Conservation (phyloP, 2,888 invertebrate genomes). For the Junonia oenone region DNA sequence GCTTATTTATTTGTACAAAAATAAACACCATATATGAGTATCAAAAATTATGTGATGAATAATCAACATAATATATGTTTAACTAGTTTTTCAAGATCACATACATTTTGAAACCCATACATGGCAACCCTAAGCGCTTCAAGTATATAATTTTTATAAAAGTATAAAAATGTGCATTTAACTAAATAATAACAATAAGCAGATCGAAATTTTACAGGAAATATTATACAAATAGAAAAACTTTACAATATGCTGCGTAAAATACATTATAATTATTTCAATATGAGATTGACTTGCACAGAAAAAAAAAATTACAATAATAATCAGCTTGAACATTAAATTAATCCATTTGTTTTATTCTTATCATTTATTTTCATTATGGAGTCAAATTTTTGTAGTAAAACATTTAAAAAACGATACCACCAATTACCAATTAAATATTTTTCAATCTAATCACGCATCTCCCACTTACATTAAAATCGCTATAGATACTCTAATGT, state of each 20-base stretch:
- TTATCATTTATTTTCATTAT: too few species aligned
- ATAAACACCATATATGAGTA: conserved; percentile 6
- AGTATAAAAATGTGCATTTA: conserved; percentile 11
- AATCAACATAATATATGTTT: not conserved
- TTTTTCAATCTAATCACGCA: not conserved
- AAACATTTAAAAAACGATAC: not conserved
- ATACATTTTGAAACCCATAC: conserved; percentile 6
- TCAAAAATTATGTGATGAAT: not conserved
- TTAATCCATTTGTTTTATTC: too few species aligned
- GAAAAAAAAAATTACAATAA: conserved; percentile 15
- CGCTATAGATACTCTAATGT: not conserved
- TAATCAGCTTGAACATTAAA: not conserved
- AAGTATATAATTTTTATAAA: conserved; percentile 13
- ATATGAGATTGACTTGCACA: conserved; percentile 18
- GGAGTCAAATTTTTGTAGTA: not conserved
- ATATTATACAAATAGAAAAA: conserved; percentile 16
- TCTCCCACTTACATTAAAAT: not conserved
- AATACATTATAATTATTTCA: conserved; percentile 1
- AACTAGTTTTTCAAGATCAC: not conserved
- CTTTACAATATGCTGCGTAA: conserved; percentile 3
- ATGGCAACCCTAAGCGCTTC: conserved; percentile 16
- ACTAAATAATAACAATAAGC: conserved; percentile 1
- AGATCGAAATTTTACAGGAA: not conserved
- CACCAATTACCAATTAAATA: not conserved
- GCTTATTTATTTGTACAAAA: conserved; percentile 16